Evolutionary conservation across 1,140 invertebrate genomes (phyloP).

Genomic region (Ooceraea biroi): DNA sequence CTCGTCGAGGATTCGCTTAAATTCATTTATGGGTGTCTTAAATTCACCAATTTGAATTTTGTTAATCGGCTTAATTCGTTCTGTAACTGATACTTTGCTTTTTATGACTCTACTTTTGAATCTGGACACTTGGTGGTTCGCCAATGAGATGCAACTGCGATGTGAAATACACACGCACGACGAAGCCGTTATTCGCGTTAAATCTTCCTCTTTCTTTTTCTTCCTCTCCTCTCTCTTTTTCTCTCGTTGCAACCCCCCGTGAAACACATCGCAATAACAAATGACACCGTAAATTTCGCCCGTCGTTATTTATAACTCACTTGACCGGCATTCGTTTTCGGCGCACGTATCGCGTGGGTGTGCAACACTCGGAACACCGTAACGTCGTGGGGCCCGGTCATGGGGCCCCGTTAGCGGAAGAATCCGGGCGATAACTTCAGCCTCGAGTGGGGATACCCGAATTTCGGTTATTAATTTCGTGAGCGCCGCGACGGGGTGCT

Average conservation of each 20-base stretch:
- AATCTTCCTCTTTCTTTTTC: not conserved
- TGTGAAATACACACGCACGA: not conserved
- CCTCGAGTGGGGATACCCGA: constrained; percentile 72
- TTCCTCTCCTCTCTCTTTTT: too few relatives aligned
- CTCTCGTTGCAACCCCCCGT: not conserved
- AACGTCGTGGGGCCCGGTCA: not conserved
- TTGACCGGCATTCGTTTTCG: constrained; percentile 52
- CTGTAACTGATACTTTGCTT: too few relatives aligned
- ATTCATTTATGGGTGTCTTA: too few relatives aligned
- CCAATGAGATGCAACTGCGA: not conserved
- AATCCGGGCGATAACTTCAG: too few relatives aligned
- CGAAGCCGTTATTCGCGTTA: not conserved
- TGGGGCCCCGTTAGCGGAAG: not conserved
- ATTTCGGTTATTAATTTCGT: constrained; percentile 84
- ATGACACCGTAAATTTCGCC: constrained; percentile 66
- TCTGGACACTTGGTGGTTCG: not conserved
- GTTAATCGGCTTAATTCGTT: too few relatives aligned
- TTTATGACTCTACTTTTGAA: not conserved
- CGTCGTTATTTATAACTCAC: constrained; percentile 66
- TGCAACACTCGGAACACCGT: constrained; percentile 55
- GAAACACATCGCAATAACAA: constrained; percentile 61
- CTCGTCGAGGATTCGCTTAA: too few relatives aligned
- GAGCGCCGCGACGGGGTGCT: constrained; percentile 77
- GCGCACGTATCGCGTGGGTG: constrained; percentile 61
- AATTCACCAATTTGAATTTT: too few relatives aligned